These are phyloP conservation scores for Silvanus unidentatus DNA, from an alignment of 2,888 invertebrate species.

Conservation along the genomic window DNA sequence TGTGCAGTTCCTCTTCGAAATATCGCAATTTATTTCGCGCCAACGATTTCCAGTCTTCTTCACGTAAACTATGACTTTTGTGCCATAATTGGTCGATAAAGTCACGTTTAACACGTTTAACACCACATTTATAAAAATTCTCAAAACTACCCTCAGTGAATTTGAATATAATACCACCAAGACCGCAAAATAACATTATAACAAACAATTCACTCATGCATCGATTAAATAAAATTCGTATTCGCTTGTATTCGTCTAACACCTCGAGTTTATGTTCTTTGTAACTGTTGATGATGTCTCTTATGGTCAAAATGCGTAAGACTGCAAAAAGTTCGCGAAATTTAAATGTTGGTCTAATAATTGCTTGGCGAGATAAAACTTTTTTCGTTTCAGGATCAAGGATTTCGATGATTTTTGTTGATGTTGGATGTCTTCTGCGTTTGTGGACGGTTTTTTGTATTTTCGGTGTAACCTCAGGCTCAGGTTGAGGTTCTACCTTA, in stretches of 20 bases:
- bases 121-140: constrained; percentile 80
- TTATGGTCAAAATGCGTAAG: constrained; percentile 36
- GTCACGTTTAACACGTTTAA: constrained; percentile 78
- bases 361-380: constrained; percentile 29
- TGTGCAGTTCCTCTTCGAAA: constrained; percentile 81
- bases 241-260: constrained; percentile 51
- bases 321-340: constrained; percentile 29
- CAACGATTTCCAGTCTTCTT: constrained; percentile 86
- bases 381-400: constrained; percentile 39
- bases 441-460: constrained; percentile 30
- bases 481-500: too few species aligned
- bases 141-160: constrained; percentile 81
- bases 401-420: constrained; percentile 39
- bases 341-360: constrained; percentile 27
- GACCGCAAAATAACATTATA: constrained; percentile 65
- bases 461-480: constrained; percentile 10
- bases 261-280: constrained; percentile 55
- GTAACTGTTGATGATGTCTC: constrained; percentile 51
- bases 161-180: constrained; percentile 72
- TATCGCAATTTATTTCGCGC: constrained; percentile 73
- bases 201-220: constrained; percentile 66
- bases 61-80: constrained; percentile 72
- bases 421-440: constrained; percentile 32
- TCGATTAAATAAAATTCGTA: constrained; percentile 55
- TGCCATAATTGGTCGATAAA: constrained; percentile 80